phyloP scores from a whole-genome alignment of 2,888 invertebrate species.

The Nomada hirtipes region DNA sequence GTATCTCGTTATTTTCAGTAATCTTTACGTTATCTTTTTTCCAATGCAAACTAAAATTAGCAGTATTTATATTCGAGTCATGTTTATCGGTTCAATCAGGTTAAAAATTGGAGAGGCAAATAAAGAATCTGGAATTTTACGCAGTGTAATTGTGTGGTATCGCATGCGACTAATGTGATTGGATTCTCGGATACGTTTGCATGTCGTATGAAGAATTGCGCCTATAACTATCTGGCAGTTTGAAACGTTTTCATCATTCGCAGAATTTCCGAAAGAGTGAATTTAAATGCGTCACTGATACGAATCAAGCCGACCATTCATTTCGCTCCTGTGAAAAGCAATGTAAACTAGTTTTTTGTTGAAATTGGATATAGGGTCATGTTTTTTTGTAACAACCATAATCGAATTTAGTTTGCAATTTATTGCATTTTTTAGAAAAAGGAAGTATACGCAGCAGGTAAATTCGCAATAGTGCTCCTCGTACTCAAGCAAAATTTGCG shows the following conservation, averaged over 20 bases:
- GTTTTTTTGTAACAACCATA: neutral
- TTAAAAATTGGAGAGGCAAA: conserved; percentile 9
- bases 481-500: too few species aligned
- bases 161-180: conserved; percentile 34
- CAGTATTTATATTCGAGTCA: neutral
- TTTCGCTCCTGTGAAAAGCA: conserved; percentile 9
- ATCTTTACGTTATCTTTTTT: neutral
- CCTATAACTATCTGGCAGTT: conserved; percentile 40
- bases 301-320: conserved; percentile 31
- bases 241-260: conserved; percentile 39
- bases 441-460: too few species aligned
- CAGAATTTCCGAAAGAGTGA: conserved; percentile 35
- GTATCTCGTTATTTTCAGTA: neutral
- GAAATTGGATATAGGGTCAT: conserved; percentile 7
- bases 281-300: conserved; percentile 37
- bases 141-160: conserved; percentile 9
- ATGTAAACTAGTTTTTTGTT: conserved; percentile 4
- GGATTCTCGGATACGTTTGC: conserved; percentile 37
- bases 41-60: neutral
- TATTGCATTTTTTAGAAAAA: too few species aligned
- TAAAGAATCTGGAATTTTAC: conserved; percentile 29
- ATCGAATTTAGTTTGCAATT: neutral
- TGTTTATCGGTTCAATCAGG: neutral
- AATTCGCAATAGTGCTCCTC: too few species aligned
- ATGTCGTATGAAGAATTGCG: conserved; percentile 20